A percentile compares a stretch with the other conserved stretches of the same genome.
Evolutionary conservation across 2,888 invertebrate species (phyloP).

Genomic region (Orthosia gracilis): DNA sequence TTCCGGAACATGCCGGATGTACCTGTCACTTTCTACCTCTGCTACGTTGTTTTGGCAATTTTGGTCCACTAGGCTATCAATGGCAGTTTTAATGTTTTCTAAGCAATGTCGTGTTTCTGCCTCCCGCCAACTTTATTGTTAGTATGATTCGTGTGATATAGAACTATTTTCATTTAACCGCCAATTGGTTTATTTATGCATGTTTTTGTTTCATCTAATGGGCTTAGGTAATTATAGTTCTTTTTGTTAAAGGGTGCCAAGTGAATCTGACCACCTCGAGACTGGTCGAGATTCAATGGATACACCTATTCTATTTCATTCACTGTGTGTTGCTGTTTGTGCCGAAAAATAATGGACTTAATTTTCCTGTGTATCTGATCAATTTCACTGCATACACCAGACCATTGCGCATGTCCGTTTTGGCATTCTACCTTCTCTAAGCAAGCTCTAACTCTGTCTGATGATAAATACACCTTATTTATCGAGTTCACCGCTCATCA

Average conservation of each 20-base stretch:
- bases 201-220: not conserved
- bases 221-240: not conserved
- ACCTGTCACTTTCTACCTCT: slow-evolving; percentile 78
- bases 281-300: not conserved
- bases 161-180: not conserved
- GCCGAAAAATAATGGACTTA: not conserved
- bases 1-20: slow-evolving; percentile 81
- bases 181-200: not conserved
- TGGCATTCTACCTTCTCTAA: slow-evolving; percentile 1
- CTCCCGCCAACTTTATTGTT: not conserved
- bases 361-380: too few relatives aligned
- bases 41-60: slow-evolving; percentile 67
- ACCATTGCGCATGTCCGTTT: not conserved
- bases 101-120: not conserved
- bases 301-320: not conserved
- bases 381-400: not conserved
- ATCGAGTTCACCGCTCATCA: slow-evolving; percentile 24
- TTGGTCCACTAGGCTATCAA: slow-evolving; percentile 45
- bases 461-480: not conserved
- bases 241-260: not conserved
- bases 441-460: not conserved
- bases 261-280: not conserved
- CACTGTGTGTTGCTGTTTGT: not conserved
- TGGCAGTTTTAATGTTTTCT: not conserved
- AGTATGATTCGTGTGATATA: not conserved